Evolutionary conservation across 2,888 invertebrate species (phyloP).

Genomic region (Lycia hirtaria): DNA sequence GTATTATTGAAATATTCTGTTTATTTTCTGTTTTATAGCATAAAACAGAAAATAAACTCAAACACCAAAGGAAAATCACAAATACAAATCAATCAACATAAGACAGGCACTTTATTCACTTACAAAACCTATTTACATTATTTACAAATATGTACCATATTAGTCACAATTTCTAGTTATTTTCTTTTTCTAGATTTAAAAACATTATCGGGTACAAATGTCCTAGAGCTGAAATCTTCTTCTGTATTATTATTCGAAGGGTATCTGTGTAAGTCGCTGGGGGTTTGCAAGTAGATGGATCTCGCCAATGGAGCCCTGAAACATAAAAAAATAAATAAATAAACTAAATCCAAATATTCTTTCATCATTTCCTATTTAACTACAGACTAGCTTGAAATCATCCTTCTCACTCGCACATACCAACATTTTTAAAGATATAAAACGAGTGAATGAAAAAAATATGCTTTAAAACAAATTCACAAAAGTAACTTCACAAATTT

Average conservation of each 20-base stretch:
- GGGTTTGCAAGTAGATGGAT: slow-evolving; percentile 89
- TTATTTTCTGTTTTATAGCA: too few species aligned
- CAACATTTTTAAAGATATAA: too few species aligned
- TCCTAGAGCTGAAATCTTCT: slow-evolving; percentile 91
- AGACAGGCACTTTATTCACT: slow-evolving; percentile 55
- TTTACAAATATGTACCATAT: slow-evolving; percentile 37
- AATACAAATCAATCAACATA: too few species aligned
- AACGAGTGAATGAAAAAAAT: too few species aligned
- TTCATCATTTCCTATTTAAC: too few species aligned
- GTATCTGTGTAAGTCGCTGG: slow-evolving; percentile 92
- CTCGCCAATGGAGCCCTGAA: slow-evolving; percentile 90
- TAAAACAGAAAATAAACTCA: too few species aligned
- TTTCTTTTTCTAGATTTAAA: slow-evolving; percentile 71
- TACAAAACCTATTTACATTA: slow-evolving; percentile 51
- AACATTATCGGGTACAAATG: slow-evolving; percentile 92
- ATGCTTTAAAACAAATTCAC: too few species aligned
- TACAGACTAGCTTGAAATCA: too few species aligned
- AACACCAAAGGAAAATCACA: too few species aligned
- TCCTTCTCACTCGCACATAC: too few species aligned
- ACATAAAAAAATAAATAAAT: not conserved
- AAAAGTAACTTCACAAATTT: too few species aligned
- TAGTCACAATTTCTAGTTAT: slow-evolving; percentile 26
- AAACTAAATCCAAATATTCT: not conserved
- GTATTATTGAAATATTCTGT: too few species aligned
- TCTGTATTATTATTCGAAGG: slow-evolving; percentile 91